Evolutionary conservation across 2,888 invertebrate species (phyloP).

Genomic region (Auanema sp.): DNA sequence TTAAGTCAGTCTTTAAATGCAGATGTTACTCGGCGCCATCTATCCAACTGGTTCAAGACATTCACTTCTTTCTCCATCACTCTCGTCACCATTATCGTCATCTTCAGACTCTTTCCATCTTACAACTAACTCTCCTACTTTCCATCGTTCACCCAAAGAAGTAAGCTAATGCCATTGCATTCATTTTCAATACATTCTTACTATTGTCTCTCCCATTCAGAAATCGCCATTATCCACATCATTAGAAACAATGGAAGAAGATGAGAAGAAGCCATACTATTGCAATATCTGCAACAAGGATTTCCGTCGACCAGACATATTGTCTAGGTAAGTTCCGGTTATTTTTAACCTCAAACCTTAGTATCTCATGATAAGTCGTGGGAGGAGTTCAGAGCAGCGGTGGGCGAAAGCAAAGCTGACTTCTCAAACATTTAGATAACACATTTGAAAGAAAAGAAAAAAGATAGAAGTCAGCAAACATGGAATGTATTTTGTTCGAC

Average conservation of each 20-base stretch:
- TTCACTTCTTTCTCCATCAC: constrained; percentile 16
- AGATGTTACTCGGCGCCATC: neutral
- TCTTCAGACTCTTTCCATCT: constrained; percentile 5
- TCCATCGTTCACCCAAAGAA: constrained; percentile 11
- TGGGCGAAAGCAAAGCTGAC: too few relatives aligned
- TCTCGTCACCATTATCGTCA: constrained; percentile 16
- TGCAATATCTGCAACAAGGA: constrained; percentile 57
- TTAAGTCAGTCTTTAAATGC: neutral
- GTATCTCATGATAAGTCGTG: too few relatives aligned
- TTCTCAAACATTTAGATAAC: too few relatives aligned
- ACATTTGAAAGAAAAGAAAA: too few relatives aligned
- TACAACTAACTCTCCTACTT: too few relatives aligned
- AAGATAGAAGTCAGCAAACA: too few relatives aligned
- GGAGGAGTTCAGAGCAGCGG: too few relatives aligned
- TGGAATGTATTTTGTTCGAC: too few relatives aligned
- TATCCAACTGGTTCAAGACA: constrained; percentile 9
- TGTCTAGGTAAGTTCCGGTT: constrained; percentile 38
- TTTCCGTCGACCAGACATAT: constrained; percentile 59
- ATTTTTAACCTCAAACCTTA: too few relatives aligned
- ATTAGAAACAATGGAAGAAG: constrained; percentile 21
- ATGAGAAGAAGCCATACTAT: constrained; percentile 35
- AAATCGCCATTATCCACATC: constrained; percentile 16
- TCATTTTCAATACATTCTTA: neutral
- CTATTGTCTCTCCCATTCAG: constrained; percentile 9
- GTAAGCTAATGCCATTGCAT: neutral